phyloP scores from a whole-genome alignment of 2,113 vertebrate genomes.

The Tragelaphus scriptus region DNA sequence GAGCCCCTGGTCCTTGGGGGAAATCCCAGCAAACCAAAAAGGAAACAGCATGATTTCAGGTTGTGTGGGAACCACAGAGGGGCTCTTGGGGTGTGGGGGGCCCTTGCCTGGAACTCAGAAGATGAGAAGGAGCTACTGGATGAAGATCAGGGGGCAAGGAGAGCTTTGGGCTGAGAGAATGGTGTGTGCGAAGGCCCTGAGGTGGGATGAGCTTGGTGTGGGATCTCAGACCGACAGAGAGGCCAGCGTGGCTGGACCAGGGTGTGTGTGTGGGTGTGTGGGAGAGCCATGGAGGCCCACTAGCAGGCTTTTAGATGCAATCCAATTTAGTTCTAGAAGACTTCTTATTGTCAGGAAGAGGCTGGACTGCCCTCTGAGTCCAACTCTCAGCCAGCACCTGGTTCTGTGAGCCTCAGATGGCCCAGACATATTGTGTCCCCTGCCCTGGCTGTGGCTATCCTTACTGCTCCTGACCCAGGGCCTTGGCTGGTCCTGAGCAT shows the following conservation, averaged over 20 bases:
- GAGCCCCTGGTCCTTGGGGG: too few relatives aligned
- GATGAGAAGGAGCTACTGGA: neutral
- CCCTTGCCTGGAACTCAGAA: too few relatives aligned
- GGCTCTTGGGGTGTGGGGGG: too few relatives aligned
- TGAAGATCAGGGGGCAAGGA: neutral
- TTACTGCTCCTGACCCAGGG: neutral
- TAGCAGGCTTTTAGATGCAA: neutral
- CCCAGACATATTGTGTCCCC: neutral
- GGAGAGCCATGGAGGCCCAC: neutral
- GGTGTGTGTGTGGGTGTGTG: neutral
- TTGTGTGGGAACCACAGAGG: too few relatives aligned
- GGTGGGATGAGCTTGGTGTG: neutral
- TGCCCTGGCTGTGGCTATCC: neutral
- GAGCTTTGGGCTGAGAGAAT: neutral
- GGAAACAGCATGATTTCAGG: too few relatives aligned
- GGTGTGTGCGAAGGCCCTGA: neutral
- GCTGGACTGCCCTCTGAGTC: neutral
- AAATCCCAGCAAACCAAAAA: too few relatives aligned
- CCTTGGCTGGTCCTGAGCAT: neutral
- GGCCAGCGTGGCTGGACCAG: neutral
- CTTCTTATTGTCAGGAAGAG: neutral
- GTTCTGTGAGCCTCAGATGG: neutral
- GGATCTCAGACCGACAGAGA: neutral
- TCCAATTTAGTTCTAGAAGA: neutral
- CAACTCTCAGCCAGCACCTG: neutral